Conservation (phyloP, 2,797 vertebrate genomes). For the Dendrocincla fuliginosa region DNA sequence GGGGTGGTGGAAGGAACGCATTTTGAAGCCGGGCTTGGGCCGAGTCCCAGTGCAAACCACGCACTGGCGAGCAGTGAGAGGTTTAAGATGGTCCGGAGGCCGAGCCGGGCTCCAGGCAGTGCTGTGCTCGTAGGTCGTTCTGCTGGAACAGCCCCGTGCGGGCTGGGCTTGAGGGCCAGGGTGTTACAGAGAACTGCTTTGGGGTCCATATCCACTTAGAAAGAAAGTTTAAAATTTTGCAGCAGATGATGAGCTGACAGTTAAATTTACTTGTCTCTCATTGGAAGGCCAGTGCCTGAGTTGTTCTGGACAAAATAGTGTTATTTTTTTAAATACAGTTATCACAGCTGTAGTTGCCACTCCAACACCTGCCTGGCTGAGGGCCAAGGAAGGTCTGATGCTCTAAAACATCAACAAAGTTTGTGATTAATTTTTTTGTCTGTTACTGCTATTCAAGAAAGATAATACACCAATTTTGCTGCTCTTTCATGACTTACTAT, state of each 20-base stretch:
- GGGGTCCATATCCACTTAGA: accelerated
- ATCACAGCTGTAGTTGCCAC: not conserved
- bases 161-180: accelerated
- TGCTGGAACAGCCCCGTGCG: accelerated
- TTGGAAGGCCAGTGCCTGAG: not conserved
- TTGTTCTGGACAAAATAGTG: not conserved
- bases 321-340: accelerated
- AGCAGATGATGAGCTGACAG: not conserved
- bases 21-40: accelerated
- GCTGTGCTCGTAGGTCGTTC: accelerated
- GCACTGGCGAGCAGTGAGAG: accelerated
- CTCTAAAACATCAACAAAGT: not conserved
- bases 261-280: not conserved
- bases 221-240: not conserved
- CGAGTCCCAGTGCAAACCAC: accelerated
- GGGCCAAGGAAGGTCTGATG: not conserved
- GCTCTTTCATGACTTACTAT: not conserved
- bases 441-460: not conserved
- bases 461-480: not conserved
- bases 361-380: not conserved
- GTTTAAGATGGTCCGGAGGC: accelerated
- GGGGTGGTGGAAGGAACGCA: not conserved
- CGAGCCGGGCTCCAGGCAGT: accelerated
- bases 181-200: accelerated
- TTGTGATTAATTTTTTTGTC: not conserved